Evolutionary conservation across 2,797 vertebrate species (phyloP), one percentile per base, ranked within the genome.

Genomic region (Setipinna tenuifilis): DNA sequence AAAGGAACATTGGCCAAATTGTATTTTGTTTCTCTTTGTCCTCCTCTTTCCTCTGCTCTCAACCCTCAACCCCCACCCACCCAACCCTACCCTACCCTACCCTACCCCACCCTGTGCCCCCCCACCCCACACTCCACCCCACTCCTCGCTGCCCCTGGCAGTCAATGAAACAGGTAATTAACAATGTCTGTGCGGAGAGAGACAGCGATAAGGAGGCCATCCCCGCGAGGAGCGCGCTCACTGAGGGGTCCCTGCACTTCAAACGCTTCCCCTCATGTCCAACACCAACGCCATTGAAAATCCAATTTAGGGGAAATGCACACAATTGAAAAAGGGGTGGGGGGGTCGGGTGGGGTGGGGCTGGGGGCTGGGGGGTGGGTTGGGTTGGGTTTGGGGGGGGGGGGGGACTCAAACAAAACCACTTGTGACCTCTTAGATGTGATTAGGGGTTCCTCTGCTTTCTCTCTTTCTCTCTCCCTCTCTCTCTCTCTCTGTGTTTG

Each of bases 341-440:
- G 23, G 62, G 62, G 61, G 2, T 61, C 6, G 6, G 3, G 59
- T 11, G 62, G 9, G 23, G 23, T n/a, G 62, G n/a, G 62, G 62
- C 4, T 3, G 91, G 92, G 31, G 28, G 12, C 28, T 0, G n/a
- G 61, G 61, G 61, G 61, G 2, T 61, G 17, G 6, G 6, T 14
- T 11, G 62, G 9, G 23, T 4, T 48, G 62, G n/a, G n/a, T n/a
- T n/a, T 23, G 62, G 62, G 62, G 62, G 62, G 9, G 23, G 62
- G 23, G 68, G 35, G 88, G 86, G 89, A 90, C 88, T 93, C 88
- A 92, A 92, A 91, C 92, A 94, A 95, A 96, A 95, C 92, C 94
- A 93, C 91, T 93, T 92, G 91, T 96, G 95, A 95, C 93, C 94
- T 92, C 91, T 87, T 91, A 94, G 93, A 95, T 94, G 94, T 93